Conservation (phyloP, 2,888 invertebrate species). For the Cyclophora punctaria region DNA sequence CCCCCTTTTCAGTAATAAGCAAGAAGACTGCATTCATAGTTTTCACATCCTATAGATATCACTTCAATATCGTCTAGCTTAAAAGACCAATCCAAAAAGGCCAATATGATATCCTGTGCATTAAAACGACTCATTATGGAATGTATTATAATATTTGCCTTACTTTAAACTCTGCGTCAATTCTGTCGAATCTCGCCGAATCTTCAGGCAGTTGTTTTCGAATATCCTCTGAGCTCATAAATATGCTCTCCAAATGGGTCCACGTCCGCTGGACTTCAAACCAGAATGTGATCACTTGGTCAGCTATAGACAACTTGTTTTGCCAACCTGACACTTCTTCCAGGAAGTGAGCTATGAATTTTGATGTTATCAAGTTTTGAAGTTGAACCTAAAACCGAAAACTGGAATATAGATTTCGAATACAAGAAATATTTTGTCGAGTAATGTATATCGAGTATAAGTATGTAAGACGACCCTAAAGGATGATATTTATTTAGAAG, state of each 20-base stretch:
- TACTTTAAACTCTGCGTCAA: constrained; percentile 93
- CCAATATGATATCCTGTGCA: too few species aligned
- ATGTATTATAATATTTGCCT: constrained; percentile 1
- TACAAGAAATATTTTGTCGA: too few species aligned
- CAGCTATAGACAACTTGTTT: constrained; percentile 91
- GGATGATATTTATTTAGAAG: too few species aligned
- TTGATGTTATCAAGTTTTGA: constrained; percentile 96
- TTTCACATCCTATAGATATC: too few species aligned
- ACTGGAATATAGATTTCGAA: too few species aligned
- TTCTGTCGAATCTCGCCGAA: constrained; percentile 92
- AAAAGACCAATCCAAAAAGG: too few species aligned
- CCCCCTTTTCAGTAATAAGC: too few species aligned
- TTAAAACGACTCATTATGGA: too few species aligned
- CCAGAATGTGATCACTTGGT: constrained; percentile 94
- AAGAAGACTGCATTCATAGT: too few species aligned
- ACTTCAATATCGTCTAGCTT: too few species aligned
- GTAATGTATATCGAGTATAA: too few species aligned
- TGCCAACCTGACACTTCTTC: constrained; percentile 97
- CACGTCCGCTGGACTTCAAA: constrained; percentile 98
- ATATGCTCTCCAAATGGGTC: constrained; percentile 97
- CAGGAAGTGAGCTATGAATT: constrained; percentile 96
- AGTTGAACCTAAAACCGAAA: constrained; percentile 82
- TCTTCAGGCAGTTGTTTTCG: constrained; percentile 95
- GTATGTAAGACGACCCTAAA: too few species aligned
- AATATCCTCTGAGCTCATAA: constrained; percentile 98